Evolutionary conservation across 1,140 invertebrate species (phyloP).

Genomic region (Leptinotarsa texana): DNA sequence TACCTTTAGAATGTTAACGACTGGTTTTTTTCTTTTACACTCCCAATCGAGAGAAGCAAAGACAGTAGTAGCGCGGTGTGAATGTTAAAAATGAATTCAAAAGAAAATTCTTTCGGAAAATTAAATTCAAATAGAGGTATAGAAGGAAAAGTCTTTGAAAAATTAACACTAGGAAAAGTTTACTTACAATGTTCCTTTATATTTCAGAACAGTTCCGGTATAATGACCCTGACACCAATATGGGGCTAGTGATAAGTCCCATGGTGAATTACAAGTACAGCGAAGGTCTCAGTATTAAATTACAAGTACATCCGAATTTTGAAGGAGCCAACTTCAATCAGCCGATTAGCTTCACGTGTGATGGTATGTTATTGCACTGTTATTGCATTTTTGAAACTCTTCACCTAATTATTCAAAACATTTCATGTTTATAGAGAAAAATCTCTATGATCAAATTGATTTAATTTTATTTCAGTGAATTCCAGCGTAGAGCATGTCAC

Average conservation of each 20-base stretch:
- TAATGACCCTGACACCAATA: slow-evolving; percentile 73
- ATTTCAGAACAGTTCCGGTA: slow-evolving; percentile 69
- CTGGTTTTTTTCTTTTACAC: too few species aligned
- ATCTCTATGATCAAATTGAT: not conserved
- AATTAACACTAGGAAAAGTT: too few species aligned
- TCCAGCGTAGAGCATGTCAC: slow-evolving; percentile 87
- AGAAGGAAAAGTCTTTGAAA: too few species aligned
- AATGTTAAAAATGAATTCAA: too few species aligned
- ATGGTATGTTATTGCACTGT: slow-evolving; percentile 62
- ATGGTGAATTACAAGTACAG: slow-evolving; percentile 77
- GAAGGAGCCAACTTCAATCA: slow-evolving; percentile 59
- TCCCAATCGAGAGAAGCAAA: too few species aligned
- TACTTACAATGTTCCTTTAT: not conserved
- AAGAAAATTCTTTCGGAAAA: too few species aligned
- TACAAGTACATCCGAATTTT: slow-evolving; percentile 75
- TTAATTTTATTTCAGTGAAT: slow-evolving; percentile 67
- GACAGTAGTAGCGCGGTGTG: too few species aligned
- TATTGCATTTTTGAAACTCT: too few species aligned
- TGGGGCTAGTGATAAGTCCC: slow-evolving; percentile 80
- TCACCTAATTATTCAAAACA: too few species aligned
- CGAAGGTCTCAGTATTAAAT: slow-evolving; percentile 81
- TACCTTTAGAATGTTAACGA: too few species aligned
- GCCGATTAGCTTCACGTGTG: slow-evolving; percentile 84
- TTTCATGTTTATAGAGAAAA: not conserved
- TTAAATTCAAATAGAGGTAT: too few species aligned